Conservation (phyloP, 2,113 vertebrate genomes). For the Synchiropus splendidus region DNA sequence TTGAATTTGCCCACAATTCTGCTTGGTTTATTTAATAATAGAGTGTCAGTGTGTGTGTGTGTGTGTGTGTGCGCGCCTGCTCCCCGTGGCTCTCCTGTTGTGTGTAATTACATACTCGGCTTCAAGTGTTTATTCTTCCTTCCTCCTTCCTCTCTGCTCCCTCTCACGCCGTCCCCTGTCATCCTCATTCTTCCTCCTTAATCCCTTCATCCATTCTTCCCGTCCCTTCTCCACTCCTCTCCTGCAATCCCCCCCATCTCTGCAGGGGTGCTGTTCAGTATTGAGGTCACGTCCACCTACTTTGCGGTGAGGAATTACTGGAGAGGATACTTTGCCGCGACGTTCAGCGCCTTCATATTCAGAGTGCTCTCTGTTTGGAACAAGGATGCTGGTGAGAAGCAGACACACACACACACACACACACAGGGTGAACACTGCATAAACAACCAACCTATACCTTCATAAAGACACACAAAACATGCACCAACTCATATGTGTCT, state of each 20-base stretch:
- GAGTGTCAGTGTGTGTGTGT: background rate
- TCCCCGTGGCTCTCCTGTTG: slow-evolving; percentile 32
- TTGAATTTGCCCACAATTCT: too few species aligned
- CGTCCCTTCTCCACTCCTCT: slow-evolving; percentile 2
- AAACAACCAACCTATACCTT: background rate
- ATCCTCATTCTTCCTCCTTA: slow-evolving; percentile 12
- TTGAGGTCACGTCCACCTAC: slow-evolving; percentile 98
- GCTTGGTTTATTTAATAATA: background rate
- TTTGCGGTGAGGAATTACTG: slow-evolving; percentile 98
- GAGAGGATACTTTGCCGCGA: slow-evolving; percentile 96
- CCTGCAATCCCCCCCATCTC: background rate
- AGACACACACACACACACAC: slow-evolving; percentile 27
- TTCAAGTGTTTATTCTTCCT: slow-evolving; percentile 41
- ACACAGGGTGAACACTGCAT: background rate
- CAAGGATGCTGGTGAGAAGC: slow-evolving; percentile 84
- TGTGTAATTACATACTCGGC: slow-evolving; percentile 48
- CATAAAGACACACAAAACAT: background rate
- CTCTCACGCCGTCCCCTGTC: slow-evolving; percentile 2
- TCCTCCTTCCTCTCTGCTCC: slow-evolving; percentile 10
- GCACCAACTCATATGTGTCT: too few species aligned
- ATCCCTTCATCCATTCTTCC: slow-evolving; percentile 8
- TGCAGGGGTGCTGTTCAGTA: slow-evolving; percentile 76
- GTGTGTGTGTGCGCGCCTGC: slow-evolving; percentile 3
- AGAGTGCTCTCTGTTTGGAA: slow-evolving; percentile 96
- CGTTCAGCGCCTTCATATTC: slow-evolving; percentile 99